phyloP scores from a whole-genome alignment of 2,113 vertebrate genomes.

The Eurystomus gularis region DNA sequence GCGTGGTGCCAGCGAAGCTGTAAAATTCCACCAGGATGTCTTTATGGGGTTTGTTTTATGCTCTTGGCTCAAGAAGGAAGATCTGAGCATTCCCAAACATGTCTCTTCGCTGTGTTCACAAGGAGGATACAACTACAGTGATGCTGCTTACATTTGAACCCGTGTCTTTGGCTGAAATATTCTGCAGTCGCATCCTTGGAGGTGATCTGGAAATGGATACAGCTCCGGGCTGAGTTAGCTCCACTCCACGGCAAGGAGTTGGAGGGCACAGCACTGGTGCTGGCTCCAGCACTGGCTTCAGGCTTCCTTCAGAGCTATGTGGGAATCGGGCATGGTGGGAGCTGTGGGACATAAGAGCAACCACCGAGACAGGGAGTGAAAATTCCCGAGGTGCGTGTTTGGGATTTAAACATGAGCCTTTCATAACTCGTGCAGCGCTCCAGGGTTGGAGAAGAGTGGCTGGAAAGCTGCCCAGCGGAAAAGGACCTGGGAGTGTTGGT shows the following conservation, averaged over 20 bases:
- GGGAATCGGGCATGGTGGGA: background rate
- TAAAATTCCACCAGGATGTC: background rate
- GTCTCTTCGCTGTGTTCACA: background rate
- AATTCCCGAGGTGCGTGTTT: background rate
- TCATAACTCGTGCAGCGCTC: too few species aligned
- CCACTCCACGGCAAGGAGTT: background rate
- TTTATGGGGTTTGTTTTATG: background rate
- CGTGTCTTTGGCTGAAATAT: background rate
- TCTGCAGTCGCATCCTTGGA: background rate
- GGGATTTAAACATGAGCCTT: background rate
- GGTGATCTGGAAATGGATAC: background rate
- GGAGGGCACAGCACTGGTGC: background rate
- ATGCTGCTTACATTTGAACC: rapidly evolving
- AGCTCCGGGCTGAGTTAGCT: background rate
- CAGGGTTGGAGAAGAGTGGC: too few species aligned
- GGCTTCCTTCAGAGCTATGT: background rate
- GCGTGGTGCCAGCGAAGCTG: background rate
- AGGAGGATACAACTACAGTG: background rate
- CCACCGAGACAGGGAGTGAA: background rate
- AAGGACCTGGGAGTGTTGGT: too few species aligned
- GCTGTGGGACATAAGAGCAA: background rate
- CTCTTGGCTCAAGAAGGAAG: background rate
- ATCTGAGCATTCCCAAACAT: background rate
- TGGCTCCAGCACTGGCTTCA: background rate
- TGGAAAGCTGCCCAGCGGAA: too few species aligned